Base-by-base conservation (phyloP, 1,140 invertebrate genomes). In the Nixonia krombeini region DNA sequence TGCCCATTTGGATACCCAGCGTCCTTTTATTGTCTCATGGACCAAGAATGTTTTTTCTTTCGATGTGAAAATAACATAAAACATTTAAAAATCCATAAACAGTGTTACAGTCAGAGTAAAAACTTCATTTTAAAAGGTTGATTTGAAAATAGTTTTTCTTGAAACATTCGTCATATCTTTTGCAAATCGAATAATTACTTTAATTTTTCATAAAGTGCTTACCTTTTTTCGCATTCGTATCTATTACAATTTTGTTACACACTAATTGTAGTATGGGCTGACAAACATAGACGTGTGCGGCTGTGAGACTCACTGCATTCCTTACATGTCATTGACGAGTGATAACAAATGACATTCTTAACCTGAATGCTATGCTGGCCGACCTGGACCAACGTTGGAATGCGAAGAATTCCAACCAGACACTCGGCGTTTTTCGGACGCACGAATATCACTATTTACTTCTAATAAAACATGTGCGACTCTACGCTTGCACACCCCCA, bases 1-100 rank as follows among this genome's bases (percentile, higher is more conserved):
- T 63, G 75, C 75, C 83, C 83, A 85, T 84, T 84, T 82, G 82
- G 79, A 84, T 73, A 66, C 66, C 74, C 78, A 67, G 67, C 71
- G 53, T 46, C 45, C 67, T 70, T 33, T 77, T 52, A 74, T 59
- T 67, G 29, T 47, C 25, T 59, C 50, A 46, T 57, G n/a, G 37
- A 29, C 21, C 46, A 17, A 13, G n/a, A 47, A 51, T 41, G 15
- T 17, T 16, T 64, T 52, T 18, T 46, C 26, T 47, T 12, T 35
- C 16, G 6, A 21, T 6, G 6, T 21, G 21, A 21, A 6, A 21
- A 21, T 3, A 21, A 21, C 6, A 21, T 21, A 21, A 6, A 3
- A 3, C 21, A 21, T 35, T 44, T 37, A 44, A 13, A 1, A 26
- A 18, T 25, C 23, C n/a, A 29, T n/a, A n/a, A n/a, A n/a, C n/a